Evolutionary conservation across 2,113 vertebrate species (phyloP), one percentile per base, ranked within the genome.

Genomic region (Sander lucioperca): DNA sequence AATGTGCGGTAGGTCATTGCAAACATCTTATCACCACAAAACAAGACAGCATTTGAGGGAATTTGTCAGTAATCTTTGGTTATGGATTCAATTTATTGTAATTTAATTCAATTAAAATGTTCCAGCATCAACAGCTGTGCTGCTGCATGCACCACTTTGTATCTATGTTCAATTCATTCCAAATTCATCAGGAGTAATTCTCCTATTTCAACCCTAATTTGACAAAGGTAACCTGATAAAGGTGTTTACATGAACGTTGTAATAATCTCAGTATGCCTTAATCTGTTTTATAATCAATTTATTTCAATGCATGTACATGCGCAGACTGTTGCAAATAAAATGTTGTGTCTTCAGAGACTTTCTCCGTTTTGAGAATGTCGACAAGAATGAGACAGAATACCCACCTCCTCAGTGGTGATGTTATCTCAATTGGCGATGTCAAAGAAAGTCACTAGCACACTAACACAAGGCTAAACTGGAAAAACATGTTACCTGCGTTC

Each of bases 81-180:
- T 84, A 56, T 79, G 54, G 70, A 63, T 79, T 79, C 27, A 82
- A 21, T 69, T 74, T 11, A 43, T 43, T 43, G 39, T 43, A 43
- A 43, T 43, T 43, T 3, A 43, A 43, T 43, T 43, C 39, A 43
- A 33, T 33, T 33, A 33, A 43, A 4, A 72, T 45, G 50, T 72
- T 47, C 36, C 19, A 54, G 74, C 73, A 70, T 62, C 73, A 61
- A 74, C 80, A 86, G 68, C 80, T 86, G 80, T 63, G 76, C 57
- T 33, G 2, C 67, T 74, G 43, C 62, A 53, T 69, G 53, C 53
- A 61, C 57, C 65, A 45, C 18, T 23, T 71, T 62, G 68, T 19
- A 61, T 65, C 43, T 58, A 23, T 68, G 71, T 57, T 80, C 76
- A 58, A 50, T 10, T 67, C 69, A 64, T 57, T 82, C 62, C 47